Evolutionary conservation across 2,797 vertebrate genomes (phyloP).

Genomic region (Taeniopygia guttata): DNA sequence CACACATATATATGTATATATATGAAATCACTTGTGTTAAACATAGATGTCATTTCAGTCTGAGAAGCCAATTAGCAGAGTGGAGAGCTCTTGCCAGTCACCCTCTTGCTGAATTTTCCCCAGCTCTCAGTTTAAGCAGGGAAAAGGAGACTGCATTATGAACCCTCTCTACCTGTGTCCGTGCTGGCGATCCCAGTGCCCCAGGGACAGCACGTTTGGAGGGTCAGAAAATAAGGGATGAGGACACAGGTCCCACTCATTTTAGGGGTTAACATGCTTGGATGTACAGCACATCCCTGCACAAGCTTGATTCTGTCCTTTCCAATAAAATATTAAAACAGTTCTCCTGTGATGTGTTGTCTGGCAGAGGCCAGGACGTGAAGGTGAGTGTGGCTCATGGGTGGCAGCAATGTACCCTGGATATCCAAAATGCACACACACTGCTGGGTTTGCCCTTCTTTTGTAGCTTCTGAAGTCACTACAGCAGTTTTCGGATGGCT

Average conservation of each 20-base stretch:
- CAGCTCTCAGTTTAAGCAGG: not conserved
- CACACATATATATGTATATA: not conserved
- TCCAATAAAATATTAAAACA: not conserved
- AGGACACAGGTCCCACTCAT: not conserved
- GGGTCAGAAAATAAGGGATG: not conserved
- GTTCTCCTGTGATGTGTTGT: not conserved
- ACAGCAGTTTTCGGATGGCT: not conserved
- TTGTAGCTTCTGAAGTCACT: not conserved
- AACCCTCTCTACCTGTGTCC: not conserved
- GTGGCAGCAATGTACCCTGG: not conserved
- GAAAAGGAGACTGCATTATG: not conserved
- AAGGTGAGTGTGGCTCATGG: not conserved
- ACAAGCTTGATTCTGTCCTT: not conserved
- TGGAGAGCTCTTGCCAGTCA: not conserved
- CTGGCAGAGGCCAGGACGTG: not conserved
- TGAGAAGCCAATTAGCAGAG: not conserved
- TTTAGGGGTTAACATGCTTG: not conserved
- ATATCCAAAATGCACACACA: not conserved
- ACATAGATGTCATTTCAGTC: not conserved
- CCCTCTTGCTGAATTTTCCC: not conserved
- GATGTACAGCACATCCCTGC: not conserved
- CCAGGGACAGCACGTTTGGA: not conserved
- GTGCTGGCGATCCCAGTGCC: rapidly evolving
- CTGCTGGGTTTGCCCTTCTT: not conserved
- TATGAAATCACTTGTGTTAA: not conserved